A percentile compares a stretch with the other conserved stretches of the same genome.
These are phyloP conservation scores for Aphidius ervi DNA, from an alignment of 1,140 invertebrate genomes.

Conservation along the genomic window DNA sequence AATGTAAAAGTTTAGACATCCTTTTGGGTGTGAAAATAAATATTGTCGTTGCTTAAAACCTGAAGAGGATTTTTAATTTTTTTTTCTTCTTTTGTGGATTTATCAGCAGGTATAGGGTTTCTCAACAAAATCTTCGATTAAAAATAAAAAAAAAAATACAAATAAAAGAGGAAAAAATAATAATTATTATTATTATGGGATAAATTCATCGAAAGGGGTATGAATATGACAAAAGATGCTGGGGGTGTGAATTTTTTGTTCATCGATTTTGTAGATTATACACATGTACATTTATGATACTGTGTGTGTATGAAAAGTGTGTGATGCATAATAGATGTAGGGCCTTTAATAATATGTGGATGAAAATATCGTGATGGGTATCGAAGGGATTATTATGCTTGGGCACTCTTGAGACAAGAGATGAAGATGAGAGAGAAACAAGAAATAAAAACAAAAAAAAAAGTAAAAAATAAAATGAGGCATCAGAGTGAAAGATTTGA, in stretches of 20 bases:
- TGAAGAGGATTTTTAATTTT: constrained; percentile 15
- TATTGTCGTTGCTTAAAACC: constrained; percentile 9
- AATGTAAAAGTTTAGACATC: neutral
- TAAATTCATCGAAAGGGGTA: neutral
- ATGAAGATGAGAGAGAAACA: constrained; percentile 22
- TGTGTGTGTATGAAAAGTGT: constrained; percentile 4
- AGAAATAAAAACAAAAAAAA: constrained; percentile 21
- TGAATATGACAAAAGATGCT: neutral
- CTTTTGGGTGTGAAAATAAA: constrained; percentile 20
- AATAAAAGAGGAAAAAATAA: neutral
- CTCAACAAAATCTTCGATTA: constrained; percentile 1
- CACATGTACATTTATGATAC: neutral
- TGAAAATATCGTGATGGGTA: constrained; percentile 44
- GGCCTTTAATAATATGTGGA: constrained; percentile 42
- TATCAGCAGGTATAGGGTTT: constrained; percentile 23
- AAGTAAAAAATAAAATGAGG: constrained; percentile 12
- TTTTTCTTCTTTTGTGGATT: constrained; percentile 15
- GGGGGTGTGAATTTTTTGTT: too few relatives aligned
- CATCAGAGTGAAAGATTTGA: constrained; percentile 49
- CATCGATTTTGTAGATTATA: too few relatives aligned
- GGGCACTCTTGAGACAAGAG: constrained; percentile 7
- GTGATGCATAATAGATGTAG: constrained; percentile 19
- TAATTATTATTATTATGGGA: neutral
- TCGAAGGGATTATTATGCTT: constrained; percentile 45
- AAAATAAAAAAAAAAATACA: neutral